Evolutionary conservation across 2,797 vertebrate species (phyloP).

Genomic region (Periophthalmus magnuspinnatus): DNA sequence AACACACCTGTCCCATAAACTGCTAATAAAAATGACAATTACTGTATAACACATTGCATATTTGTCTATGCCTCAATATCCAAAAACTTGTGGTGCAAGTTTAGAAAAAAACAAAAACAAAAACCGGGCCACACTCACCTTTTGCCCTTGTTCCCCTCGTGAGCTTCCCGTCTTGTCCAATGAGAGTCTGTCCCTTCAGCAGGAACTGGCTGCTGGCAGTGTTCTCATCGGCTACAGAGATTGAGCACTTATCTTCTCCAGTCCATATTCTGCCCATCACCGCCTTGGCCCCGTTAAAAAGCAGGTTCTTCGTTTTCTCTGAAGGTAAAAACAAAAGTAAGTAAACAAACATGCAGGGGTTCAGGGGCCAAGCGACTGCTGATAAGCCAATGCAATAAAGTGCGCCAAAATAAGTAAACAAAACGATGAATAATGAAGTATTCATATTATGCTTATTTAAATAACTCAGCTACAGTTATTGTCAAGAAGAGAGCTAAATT

Average conservation of each 20-base stretch:
- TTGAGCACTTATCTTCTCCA: slow-evolving; percentile 42
- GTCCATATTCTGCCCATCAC: slow-evolving; percentile 74
- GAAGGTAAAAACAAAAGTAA: not conserved
- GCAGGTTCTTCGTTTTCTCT: slow-evolving; percentile 79
- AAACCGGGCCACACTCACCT: slow-evolving; percentile 59
- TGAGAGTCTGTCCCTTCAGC: slow-evolving; percentile 77
- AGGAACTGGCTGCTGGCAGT: slow-evolving; percentile 52
- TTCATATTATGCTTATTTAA: not conserved
- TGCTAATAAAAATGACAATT: no score
- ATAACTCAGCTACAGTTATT: not conserved
- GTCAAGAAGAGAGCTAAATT: not conserved
- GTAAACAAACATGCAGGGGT: not conserved
- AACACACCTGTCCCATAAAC: no score
- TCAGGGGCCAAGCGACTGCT: not conserved
- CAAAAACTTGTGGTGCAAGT: no score
- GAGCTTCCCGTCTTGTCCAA: slow-evolving; percentile 76
- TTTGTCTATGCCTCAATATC: not conserved
- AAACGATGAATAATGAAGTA: not conserved
- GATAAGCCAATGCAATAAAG: not conserved
- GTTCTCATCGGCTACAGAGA: slow-evolving; percentile 3
- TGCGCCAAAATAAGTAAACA: not conserved
- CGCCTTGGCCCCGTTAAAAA: slow-evolving; percentile 77
- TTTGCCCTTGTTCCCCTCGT: slow-evolving; percentile 36
- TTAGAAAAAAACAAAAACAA: no score
- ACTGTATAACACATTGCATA: no score